Conservation (phyloP, 2,113 vertebrate species). For the Podocnemis expansa region DNA sequence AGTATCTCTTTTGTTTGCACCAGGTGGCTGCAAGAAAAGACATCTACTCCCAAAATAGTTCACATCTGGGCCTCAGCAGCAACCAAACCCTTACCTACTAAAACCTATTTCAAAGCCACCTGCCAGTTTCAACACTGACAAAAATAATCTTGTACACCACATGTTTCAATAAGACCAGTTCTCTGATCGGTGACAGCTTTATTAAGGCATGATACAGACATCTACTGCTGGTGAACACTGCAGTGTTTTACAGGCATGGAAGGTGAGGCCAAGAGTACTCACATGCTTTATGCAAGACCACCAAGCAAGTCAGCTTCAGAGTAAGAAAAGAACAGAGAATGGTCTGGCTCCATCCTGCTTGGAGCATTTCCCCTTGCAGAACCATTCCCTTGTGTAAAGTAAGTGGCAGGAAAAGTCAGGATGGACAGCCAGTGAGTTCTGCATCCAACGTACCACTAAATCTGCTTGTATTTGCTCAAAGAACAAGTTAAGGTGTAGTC, state of each 20-base stretch:
- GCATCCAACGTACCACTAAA: not conserved
- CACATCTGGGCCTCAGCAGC: not conserved
- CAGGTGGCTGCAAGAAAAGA: not conserved
- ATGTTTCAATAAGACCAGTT: not conserved
- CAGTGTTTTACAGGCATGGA: not conserved
- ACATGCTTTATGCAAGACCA: not conserved
- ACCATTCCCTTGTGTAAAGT: not conserved
- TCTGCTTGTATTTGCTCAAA: not conserved
- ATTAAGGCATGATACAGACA: fast-evolving
- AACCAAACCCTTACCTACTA: not conserved
- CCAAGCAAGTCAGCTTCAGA: not conserved
- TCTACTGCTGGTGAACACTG: no score
- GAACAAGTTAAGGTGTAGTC: not conserved
- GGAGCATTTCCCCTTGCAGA: not conserved
- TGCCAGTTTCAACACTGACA: slow-evolving; percentile 41
- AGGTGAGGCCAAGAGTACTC: not conserved
- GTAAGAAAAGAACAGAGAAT: not conserved
- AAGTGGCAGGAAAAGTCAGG: not conserved
- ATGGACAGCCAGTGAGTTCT: not conserved
- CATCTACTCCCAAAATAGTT: not conserved
- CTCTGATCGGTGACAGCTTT: not conserved
- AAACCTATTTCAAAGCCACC: not conserved
- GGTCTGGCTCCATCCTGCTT: not conserved
- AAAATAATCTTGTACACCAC: not conserved
- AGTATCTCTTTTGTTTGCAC: not conserved